Percentiles rank a stretch among this genome's conserved stretches.
phyloP scores from a whole-genome alignment of 2,888 invertebrate genomes.

The Phalera bucephala region DNA sequence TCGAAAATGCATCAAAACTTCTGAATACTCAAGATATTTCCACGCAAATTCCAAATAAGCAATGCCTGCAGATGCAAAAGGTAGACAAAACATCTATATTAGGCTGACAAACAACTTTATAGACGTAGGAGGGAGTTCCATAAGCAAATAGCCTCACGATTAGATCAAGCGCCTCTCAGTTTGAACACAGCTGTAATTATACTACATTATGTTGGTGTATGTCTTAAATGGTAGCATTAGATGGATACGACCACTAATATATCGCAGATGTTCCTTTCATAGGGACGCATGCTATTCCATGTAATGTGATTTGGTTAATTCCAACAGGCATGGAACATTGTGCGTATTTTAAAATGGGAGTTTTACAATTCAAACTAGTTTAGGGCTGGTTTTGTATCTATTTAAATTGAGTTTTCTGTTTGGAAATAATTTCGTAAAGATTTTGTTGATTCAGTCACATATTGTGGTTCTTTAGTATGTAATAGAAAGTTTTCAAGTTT shows the following conservation, averaged over 20 bases:
- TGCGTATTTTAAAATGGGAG: too few relatives aligned
- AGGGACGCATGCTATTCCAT: not conserved
- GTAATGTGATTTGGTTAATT: not conserved
- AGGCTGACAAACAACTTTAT: constrained; percentile 4
- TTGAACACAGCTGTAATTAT: constrained; percentile 33
- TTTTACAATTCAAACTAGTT: too few relatives aligned
- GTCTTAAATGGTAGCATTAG: not conserved
- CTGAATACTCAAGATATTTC: not conserved
- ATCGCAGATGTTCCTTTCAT: not conserved
- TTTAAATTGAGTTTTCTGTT: too few relatives aligned
- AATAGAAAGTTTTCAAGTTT: too few relatives aligned
- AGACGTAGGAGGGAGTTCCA: constrained; percentile 18
- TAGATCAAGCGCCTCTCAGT: constrained; percentile 33
- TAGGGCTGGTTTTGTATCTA: too few relatives aligned
- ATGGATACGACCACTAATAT: not conserved
- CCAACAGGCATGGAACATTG: too few relatives aligned
- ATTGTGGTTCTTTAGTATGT: too few relatives aligned
- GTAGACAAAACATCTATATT: constrained; percentile 15
- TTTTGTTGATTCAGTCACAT: too few relatives aligned
- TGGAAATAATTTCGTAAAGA: too few relatives aligned
- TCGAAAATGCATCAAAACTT: too few relatives aligned
- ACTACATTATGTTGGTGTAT: constrained; percentile 21
- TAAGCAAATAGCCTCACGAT: constrained; percentile 28
- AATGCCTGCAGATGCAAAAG: not conserved
- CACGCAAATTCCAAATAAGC: not conserved